phyloP scores from a whole-genome alignment of 2,888 invertebrate genomes.

The Aricia artaxerxes region DNA sequence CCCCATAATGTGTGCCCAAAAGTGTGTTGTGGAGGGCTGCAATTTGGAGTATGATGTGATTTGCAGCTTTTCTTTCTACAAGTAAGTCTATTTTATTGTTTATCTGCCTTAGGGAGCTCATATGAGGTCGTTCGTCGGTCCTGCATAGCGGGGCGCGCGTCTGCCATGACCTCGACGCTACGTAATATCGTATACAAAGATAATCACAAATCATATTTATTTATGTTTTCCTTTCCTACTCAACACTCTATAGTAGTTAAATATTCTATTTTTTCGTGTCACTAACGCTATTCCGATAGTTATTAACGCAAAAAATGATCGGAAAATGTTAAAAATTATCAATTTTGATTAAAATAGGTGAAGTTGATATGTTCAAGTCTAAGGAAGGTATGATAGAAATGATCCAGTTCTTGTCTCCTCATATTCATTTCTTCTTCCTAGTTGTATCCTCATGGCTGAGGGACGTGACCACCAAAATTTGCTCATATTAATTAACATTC shows the following conservation, averaged over 20 bases:
- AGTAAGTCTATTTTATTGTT: constrained; percentile 63
- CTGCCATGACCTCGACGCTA: constrained; percentile 44
- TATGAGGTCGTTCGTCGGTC: constrained; percentile 28
- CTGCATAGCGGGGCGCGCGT: constrained; percentile 33
- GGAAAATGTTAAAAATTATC: not conserved
- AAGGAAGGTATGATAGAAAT: not conserved
- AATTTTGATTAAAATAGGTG: not conserved
- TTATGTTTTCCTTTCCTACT: constrained; percentile 20
- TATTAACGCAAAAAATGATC: not conserved
- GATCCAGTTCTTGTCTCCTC: not conserved
- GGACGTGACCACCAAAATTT: no score
- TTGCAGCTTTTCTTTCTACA: constrained; percentile 78
- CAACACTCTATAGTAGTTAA: no score
- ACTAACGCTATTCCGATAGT: not conserved
- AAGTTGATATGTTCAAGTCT: not conserved
- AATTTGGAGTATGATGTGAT: constrained; percentile 75
- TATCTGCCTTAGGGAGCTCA: constrained; percentile 35
- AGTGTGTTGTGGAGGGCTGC: constrained; percentile 78
- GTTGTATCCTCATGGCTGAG: no score
- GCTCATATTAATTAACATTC: no score
- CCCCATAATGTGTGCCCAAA: constrained; percentile 68
- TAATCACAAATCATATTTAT: constrained; percentile 30
- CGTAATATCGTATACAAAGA: constrained; percentile 32
- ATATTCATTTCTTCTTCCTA: no score
- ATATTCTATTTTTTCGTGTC: not conserved